phyloP scores from a whole-genome alignment of 2,888 invertebrate genomes.

The Dichetophora obliterata region DNA sequence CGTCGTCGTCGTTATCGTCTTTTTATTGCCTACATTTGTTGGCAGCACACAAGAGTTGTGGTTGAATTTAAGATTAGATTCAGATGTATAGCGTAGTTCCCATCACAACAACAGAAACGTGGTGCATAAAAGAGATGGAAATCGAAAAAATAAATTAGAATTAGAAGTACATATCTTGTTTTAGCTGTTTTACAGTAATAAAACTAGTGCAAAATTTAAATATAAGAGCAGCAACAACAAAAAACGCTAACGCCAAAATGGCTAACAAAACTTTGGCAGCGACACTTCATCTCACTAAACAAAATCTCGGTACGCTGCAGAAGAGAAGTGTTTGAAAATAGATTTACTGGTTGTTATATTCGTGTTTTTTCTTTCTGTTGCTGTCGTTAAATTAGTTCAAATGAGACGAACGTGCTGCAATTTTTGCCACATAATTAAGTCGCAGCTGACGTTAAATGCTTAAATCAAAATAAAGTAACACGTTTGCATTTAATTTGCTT shows the following conservation, averaged over 20 bases:
- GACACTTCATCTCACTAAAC: background rate
- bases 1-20: conserved; percentile 25
- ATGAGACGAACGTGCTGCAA: conserved; percentile 28
- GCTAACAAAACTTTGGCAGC: background rate
- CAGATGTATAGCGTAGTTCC: background rate
- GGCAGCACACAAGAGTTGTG: background rate
- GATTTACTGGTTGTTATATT: conserved; percentile 21
- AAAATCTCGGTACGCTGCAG: background rate
- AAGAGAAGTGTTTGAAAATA: conserved; percentile 17
- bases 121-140: background rate
- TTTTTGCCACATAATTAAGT: conserved; percentile 18
- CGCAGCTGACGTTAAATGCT: conserved; percentile 19
- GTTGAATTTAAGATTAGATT: background rate
- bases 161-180: background rate
- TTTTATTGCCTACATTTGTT: conserved; percentile 53
- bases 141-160: background rate
- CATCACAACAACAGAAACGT: background rate
- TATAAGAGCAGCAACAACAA: background rate
- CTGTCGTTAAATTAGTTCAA: conserved; percentile 26
- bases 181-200: background rate
- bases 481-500: conserved; percentile 23
- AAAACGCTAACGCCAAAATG: background rate
- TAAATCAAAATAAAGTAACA: conserved; percentile 12
- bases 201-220: conserved; percentile 4
- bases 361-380: background rate